Conservation (phyloP, 2,113 vertebrate genomes). For the Neodon shergylaensis region DNA sequence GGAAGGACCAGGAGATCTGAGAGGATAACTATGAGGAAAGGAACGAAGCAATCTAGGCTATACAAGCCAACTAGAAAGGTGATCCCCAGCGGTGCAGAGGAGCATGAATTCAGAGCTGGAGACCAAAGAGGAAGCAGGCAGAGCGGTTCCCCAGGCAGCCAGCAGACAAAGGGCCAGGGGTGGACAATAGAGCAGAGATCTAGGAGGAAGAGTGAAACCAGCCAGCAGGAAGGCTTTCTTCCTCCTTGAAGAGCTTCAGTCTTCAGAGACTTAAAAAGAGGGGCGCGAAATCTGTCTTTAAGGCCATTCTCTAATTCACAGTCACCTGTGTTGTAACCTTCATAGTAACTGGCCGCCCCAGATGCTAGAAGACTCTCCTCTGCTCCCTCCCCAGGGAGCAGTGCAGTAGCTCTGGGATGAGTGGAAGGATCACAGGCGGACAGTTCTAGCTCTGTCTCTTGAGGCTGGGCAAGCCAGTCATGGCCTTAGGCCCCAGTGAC, state of each 20-base stretch:
- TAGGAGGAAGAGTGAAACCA: slow-evolving; percentile 66
- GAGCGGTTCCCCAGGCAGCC: slow-evolving; percentile 51
- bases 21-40: not conserved
- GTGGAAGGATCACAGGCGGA: slow-evolving; percentile 16
- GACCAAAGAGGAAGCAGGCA: slow-evolving; percentile 76
- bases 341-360: slow-evolving; percentile 33
- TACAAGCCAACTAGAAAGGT: slow-evolving; percentile 59
- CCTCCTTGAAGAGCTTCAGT: slow-evolving; percentile 65
- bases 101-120: slow-evolving; percentile 47
- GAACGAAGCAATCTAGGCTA: slow-evolving; percentile 27
- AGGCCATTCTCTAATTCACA: slow-evolving; percentile 54
- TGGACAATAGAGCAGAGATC: slow-evolving; percentile 70
- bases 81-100: slow-evolving; percentile 52
- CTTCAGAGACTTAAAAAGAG: slow-evolving; percentile 77
- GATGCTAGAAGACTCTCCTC: slow-evolving; percentile 48
- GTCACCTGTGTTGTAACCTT: not conserved
- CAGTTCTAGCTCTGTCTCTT: not conserved
- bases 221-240: slow-evolving; percentile 75
- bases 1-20: not conserved
- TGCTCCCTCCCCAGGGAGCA: slow-evolving; percentile 54
- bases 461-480: not conserved
- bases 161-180: slow-evolving; percentile 59
- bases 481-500: not conserved
- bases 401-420: slow-evolving; percentile 72
- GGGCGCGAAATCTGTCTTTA: not conserved